Evolutionary conservation across 2,113 vertebrate genomes (phyloP).

Genomic region (Megaptera novaeangliae): DNA sequence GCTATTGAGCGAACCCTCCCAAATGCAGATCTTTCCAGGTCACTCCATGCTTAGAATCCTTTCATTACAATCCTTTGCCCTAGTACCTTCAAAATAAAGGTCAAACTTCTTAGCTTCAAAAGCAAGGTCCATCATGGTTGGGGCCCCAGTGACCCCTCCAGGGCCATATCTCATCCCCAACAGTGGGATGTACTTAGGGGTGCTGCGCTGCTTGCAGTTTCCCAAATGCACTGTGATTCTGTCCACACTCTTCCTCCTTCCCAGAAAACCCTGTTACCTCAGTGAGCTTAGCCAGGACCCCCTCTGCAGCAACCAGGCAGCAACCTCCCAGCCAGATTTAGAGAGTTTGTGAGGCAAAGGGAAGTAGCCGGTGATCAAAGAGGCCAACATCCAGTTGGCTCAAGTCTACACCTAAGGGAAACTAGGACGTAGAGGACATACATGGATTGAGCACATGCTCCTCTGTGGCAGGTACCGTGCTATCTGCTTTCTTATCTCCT

Average conservation of each 20-base stretch:
- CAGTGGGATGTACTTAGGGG: background rate
- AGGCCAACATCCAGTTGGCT: background rate
- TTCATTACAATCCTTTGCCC: background rate
- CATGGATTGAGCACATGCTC: background rate
- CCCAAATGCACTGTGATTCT: background rate
- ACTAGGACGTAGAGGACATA: background rate
- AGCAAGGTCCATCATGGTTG: background rate
- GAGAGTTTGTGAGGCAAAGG: background rate
- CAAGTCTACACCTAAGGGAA: background rate
- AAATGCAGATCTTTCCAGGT: background rate
- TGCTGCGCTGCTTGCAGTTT: background rate
- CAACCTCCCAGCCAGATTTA: too few relatives aligned
- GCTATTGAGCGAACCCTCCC: background rate
- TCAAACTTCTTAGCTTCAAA: background rate
- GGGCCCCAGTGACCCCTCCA: background rate
- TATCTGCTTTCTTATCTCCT: background rate
- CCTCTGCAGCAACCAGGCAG: background rate
- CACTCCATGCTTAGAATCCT: background rate
- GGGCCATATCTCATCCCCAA: background rate
- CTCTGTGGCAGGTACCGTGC: rapidly evolving
- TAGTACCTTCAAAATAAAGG: background rate
- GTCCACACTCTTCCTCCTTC: background rate
- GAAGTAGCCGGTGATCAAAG: background rate
- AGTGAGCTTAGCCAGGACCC: background rate
- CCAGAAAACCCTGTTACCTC: background rate